These are phyloP conservation scores for Orbicella faveolata DNA, from an alignment of 64 coral and sea anemone species.

Conservation along the genomic window DNA sequence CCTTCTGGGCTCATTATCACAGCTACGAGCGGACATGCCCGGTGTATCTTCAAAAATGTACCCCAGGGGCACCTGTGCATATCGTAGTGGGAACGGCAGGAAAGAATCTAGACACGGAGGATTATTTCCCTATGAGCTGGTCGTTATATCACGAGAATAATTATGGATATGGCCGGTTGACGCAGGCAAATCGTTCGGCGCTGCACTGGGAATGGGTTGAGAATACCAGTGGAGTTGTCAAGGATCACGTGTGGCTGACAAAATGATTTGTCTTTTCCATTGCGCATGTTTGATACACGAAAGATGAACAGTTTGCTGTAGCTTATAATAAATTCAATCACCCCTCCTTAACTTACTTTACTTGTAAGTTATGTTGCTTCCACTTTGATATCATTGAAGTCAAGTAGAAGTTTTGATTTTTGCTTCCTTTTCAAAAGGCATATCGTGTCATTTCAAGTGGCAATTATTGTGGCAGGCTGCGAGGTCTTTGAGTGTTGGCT, in stretches of 20 bases:
- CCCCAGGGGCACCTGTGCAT: conserved; percentile 73
- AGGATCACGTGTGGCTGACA: conserved; percentile 66
- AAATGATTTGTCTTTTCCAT: conserved; percentile 16
- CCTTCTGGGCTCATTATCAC: conserved; percentile 95
- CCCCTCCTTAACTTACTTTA: too few species aligned
- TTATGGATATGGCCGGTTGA: conserved; percentile 88
- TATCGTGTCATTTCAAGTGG: too few species aligned
- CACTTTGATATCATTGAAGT: too few species aligned
- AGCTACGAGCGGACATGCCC: conserved; percentile 93
- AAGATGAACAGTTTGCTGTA: too few species aligned
- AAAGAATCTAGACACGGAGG: conserved; percentile 56
- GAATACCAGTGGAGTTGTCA: conserved; percentile 47
- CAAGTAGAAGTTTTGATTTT: too few species aligned
- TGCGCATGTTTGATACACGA: neutral
- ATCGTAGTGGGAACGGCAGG: conserved; percentile 92
- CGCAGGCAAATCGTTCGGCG: conserved; percentile 59
- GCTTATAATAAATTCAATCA: too few species aligned
- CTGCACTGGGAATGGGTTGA: conserved; percentile 79
- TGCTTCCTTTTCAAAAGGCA: too few species aligned
- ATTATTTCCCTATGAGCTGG: conserved; percentile 77
- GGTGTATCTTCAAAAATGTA: conserved; percentile 54
- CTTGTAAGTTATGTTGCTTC: too few species aligned
- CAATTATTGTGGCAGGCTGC: too few species aligned
- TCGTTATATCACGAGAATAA: conserved; percentile 72
- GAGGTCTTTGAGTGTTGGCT: too few species aligned